phyloP scores from a whole-genome alignment of 2,797 vertebrate genomes.

The Nannoperca obscura region DNA sequence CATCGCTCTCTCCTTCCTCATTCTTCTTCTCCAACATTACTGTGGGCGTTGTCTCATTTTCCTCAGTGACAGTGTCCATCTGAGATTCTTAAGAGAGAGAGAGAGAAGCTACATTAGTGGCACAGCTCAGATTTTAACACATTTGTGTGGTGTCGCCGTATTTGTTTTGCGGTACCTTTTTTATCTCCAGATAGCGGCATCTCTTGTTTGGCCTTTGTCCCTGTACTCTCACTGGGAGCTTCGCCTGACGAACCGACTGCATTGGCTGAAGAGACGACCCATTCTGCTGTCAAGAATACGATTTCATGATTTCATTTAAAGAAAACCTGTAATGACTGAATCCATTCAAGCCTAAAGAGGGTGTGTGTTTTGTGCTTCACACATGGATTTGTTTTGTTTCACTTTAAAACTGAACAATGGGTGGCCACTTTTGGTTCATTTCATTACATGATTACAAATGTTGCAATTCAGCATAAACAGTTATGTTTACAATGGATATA shows the following conservation, averaged over 20 bases:
- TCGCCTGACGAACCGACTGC: neutral
- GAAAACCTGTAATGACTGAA: neutral
- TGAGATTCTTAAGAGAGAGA: conserved; percentile 45
- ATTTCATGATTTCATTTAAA: neutral
- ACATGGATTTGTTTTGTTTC: neutral
- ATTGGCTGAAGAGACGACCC: neutral
- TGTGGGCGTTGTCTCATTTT: conserved; percentile 2
- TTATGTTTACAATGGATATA: neutral
- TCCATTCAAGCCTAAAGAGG: neutral
- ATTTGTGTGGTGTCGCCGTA: neutral
- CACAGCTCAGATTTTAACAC: neutral
- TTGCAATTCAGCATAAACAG: neutral
- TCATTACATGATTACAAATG: neutral
- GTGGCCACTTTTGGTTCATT: neutral
- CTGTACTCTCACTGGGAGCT: neutral
- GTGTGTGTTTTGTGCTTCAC: neutral
- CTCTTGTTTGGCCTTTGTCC: neutral
- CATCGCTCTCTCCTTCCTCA: neutral
- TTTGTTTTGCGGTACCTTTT: conserved; percentile 14
- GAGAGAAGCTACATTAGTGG: neutral
- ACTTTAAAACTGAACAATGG: neutral
- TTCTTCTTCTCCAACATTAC: neutral
- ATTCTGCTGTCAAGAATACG: neutral
- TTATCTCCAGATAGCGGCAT: neutral
- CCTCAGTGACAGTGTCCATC: conserved; percentile 8